Conservation (phyloP, 53 echinoderm and acorn worm genomes). For the Hippasteria phrygiana region DNA sequence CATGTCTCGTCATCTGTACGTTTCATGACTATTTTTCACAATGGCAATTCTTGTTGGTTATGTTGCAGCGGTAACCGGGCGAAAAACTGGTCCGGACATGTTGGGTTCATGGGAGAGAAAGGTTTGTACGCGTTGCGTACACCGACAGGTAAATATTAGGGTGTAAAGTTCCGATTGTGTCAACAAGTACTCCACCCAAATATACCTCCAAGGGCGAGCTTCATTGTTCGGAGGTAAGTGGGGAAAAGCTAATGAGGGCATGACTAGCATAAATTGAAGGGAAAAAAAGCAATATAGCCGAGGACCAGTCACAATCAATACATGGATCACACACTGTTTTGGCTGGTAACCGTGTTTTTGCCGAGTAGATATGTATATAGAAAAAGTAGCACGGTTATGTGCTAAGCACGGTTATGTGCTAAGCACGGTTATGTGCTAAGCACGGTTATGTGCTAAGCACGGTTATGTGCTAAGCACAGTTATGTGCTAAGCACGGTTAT, state of each 20-base stretch:
- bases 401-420: too few species aligned
- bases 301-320: too few species aligned
- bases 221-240: neutral
- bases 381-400: too few species aligned
- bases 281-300: too few species aligned
- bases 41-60: neutral
- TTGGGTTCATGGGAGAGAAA: neutral
- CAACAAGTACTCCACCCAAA: slow-evolving; percentile 25
- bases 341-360: too few species aligned
- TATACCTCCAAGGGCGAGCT: neutral
- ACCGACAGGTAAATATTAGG: slow-evolving; percentile 18
- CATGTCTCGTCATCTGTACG: neutral
- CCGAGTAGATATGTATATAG: too few species aligned
- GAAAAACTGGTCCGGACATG: slow-evolving; percentile 4
- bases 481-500: too few species aligned
- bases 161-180: slow-evolving; percentile 8
- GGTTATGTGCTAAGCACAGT: too few species aligned
- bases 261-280: neutral
- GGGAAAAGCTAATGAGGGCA: neutral
- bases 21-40: neutral
- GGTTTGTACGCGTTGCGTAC: neutral
- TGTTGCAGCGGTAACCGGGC: neutral
- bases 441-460: too few species aligned
- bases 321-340: too few species aligned
- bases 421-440: too few species aligned